Evolutionary conservation across 2,888 invertebrate species (phyloP).

Genomic region (Sylvicola cinctus): DNA sequence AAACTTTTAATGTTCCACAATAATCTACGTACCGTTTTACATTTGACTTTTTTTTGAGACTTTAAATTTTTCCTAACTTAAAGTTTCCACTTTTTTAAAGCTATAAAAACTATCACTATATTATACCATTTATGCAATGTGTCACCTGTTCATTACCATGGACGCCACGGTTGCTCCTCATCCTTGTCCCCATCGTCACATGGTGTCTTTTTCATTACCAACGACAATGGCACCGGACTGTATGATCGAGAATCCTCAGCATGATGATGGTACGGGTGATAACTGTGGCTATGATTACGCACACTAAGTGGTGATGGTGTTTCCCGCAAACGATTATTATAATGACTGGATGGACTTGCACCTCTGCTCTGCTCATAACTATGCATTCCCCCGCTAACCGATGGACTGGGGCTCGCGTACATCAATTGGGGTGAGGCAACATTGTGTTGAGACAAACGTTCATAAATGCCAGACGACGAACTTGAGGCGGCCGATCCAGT

Average conservation of each 20-base stretch:
- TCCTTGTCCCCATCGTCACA: constrained; percentile 9
- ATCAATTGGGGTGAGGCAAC: constrained; percentile 27
- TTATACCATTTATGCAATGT: too few species aligned
- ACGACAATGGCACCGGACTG: constrained; percentile 35
- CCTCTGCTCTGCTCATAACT: neutral
- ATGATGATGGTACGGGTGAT: constrained; percentile 3
- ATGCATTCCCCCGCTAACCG: constrained; percentile 12
- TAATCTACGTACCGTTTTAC: too few species aligned
- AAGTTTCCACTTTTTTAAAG: too few species aligned
- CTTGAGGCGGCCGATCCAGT: constrained; percentile 44
- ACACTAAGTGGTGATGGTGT: constrained; percentile 21
- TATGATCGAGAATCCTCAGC: constrained; percentile 5
- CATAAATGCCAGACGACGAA: constrained; percentile 18
- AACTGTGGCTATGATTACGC: constrained; percentile 5
- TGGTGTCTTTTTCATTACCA: constrained; percentile 47
- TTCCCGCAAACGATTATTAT: constrained; percentile 21
- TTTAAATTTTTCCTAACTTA: too few species aligned
- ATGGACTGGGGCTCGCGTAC: constrained; percentile 36
- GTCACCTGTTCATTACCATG: neutral
- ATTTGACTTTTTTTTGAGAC: too few species aligned
- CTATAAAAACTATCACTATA: too few species aligned
- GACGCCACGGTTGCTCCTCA: neutral
- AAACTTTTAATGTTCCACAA: too few species aligned
- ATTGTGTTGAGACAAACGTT: constrained; percentile 21
- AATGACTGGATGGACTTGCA: constrained; percentile 11